These are phyloP conservation scores for Anguilla japonica DNA, from an alignment of 2,113 vertebrate genomes.

Conservation along the genomic window DNA sequence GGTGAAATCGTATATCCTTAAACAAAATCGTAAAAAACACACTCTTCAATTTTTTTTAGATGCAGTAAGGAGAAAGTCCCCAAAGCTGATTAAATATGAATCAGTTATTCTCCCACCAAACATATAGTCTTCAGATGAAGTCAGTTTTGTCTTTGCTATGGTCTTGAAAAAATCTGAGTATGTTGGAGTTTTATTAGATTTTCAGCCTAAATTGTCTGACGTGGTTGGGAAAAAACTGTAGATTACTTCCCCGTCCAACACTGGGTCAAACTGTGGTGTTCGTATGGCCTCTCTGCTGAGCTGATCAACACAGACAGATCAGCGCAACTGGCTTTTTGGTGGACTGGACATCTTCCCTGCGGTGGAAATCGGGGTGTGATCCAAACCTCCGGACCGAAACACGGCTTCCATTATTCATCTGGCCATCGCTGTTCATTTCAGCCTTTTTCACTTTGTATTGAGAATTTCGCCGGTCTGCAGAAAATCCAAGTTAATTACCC, in stretches of 20 bases:
- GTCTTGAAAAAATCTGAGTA: background rate
- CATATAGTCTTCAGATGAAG: background rate
- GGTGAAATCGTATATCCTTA: background rate
- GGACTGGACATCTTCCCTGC: background rate
- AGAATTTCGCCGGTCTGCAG: background rate
- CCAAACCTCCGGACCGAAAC: conserved; percentile 11
- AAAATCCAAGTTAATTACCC: conserved; percentile 32
- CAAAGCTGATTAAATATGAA: background rate
- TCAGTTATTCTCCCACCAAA: background rate
- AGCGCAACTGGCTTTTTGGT: background rate
- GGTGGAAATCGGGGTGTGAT: background rate
- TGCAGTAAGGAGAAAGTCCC: background rate
- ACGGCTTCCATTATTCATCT: conserved; percentile 13
- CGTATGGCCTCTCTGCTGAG: background rate
- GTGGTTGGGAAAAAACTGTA: background rate
- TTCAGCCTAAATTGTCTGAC: background rate
- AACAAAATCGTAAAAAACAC: background rate
- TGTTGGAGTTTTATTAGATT: background rate
- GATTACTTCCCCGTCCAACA: background rate
- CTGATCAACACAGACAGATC: background rate
- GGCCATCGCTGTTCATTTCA: background rate
- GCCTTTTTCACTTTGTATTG: background rate
- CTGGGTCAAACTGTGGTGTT: background rate
- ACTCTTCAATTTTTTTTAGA: background rate
- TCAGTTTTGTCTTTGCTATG: no score